Base-by-base conservation (phyloP, 2,113 vertebrate species). In the Ardeotis arabs region DNA sequence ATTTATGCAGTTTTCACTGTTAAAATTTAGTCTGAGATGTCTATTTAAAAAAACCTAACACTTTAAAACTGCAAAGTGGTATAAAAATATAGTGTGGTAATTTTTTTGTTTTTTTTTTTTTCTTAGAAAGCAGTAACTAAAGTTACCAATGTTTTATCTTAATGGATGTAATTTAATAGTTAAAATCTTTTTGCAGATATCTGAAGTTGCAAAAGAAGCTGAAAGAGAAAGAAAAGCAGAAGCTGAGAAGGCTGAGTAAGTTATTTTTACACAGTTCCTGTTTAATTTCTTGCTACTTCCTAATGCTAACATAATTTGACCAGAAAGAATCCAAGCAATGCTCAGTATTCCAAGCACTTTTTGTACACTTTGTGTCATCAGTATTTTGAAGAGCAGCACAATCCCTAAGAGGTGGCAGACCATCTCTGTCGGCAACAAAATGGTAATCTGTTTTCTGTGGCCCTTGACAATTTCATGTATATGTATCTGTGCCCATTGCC, bases 171-270 rank as follows among this genome's bases (percentile, higher is more conserved):
- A 66, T 90, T 73, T 94, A 49, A 89, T 5, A 73, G 4, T 79
- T 87, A 80, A 87, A 90, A 37, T 95, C 80, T 69, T 91, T 79
- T 97, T 97, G 90, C 85, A 98, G 98, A 98, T 98, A 75, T 98
- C 98, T 78, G 99, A 98, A 96, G 98, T 98, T 84, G 97, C 96
- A 79, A 98, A 96, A 70, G 95, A 97, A 58, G 76, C 93, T 80
- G 99, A 98, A 84, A 95, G 92, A 85, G 98, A 99, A 95, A 98
- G 97, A 95, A 99, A 98, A 97, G 96, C 97, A 21, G 99, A 99
- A 90, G 97, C 98, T 15, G 99, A 99, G 97, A 99, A 99, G 90
- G 98, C 99, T 35, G 99, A 99, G 99, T 99, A 97, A 99, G 99
- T 99, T 39, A 75, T 74, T 67, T 90, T 52, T 88, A 44, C 31